A percentile compares a stretch with the other conserved stretches of the same genome.
Conservation (phyloP, 2,888 invertebrate genomes). For the Strigamia transsilvanica region DNA sequence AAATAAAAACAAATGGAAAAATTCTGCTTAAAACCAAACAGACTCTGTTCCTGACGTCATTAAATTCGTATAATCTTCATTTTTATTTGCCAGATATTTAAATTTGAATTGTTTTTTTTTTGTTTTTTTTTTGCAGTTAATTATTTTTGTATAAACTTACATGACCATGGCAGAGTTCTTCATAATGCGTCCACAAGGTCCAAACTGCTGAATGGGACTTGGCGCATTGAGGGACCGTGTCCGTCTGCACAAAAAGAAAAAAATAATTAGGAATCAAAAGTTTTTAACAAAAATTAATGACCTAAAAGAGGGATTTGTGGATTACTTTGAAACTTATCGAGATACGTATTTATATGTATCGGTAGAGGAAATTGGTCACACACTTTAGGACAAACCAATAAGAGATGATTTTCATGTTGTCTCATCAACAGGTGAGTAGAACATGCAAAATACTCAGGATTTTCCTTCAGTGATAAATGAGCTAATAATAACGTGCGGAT, state of each 20-base stretch:
- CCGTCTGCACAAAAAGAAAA: slow-evolving; percentile 73
- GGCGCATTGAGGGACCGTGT: slow-evolving; percentile 95
- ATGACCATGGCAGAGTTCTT: slow-evolving; percentile 96
- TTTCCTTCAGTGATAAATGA: slow-evolving; percentile 33
- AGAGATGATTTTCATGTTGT: background rate
- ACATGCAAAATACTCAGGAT: background rate
- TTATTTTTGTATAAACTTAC: slow-evolving; percentile 73
- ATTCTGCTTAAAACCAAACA: too few relatives aligned
- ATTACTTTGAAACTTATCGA: background rate
- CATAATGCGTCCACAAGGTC: slow-evolving; percentile 97
- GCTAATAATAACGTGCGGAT: slow-evolving; percentile 24
- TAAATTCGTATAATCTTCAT: too few relatives aligned
- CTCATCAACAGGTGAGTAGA: slow-evolving; percentile 17
- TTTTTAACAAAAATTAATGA: background rate
- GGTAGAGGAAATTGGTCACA: slow-evolving; percentile 33
- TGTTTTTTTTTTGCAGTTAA: background rate
- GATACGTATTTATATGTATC: background rate
- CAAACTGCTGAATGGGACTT: slow-evolving; percentile 94
- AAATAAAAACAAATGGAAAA: too few relatives aligned
- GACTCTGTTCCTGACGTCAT: too few relatives aligned
- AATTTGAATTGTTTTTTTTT: background rate
- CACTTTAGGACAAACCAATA: slow-evolving; percentile 1
- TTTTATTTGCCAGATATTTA: background rate
- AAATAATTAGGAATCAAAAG: background rate
- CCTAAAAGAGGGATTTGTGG: background rate